phyloP scores from a whole-genome alignment of 2,888 invertebrate genomes.

The Ophraella communa region DNA sequence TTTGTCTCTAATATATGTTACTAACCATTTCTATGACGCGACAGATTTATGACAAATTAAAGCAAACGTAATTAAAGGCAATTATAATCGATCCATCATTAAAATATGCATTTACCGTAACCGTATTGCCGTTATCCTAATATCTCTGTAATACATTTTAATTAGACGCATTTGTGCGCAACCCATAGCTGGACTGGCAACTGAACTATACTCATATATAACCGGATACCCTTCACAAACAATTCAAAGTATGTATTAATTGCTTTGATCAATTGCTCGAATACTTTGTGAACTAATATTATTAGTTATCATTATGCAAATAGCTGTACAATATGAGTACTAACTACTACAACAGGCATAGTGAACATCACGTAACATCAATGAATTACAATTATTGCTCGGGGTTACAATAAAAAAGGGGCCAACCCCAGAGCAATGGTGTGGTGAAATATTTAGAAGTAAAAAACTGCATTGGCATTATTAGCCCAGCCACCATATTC shows the following conservation, averaged over 20 bases:
- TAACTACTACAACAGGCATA: neutral
- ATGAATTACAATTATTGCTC: neutral
- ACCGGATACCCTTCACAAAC: neutral
- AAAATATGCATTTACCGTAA: neutral
- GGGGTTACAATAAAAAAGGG: neutral
- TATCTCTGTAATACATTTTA: neutral
- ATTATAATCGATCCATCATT: neutral
- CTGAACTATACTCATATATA: neutral
- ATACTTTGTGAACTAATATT: neutral
- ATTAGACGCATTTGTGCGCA: neutral
- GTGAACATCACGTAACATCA: neutral
- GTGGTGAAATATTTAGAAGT: no score
- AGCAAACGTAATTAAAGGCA: neutral
- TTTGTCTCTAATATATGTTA: neutral
- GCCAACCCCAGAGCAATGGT: no score
- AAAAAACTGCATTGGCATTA: no score
- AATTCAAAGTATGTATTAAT: neutral
- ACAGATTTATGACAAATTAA: neutral
- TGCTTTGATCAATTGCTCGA: neutral
- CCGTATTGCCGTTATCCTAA: neutral
- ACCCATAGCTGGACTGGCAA: no score
- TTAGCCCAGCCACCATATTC: no score
- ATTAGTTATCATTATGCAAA: neutral
- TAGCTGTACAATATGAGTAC: neutral
- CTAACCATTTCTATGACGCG: neutral